phyloP scores from a whole-genome alignment of 2,888 invertebrate genomes.

The Agrochola lychnidis region DNA sequence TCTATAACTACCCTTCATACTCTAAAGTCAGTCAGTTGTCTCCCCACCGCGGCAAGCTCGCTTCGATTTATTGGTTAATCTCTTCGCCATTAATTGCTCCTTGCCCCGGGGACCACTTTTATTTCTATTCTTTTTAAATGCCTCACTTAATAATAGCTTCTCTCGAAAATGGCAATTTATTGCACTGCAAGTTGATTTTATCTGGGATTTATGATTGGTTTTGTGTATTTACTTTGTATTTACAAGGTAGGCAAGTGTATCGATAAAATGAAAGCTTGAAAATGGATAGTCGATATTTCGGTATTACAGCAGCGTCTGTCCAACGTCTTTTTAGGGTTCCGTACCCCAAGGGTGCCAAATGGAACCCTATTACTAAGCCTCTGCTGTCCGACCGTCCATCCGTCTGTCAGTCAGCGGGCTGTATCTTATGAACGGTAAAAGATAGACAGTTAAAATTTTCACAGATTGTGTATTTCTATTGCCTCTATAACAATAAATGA shows the following conservation, averaged over 20 bases:
- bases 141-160: conserved; percentile 73
- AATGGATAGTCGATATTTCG: neutral
- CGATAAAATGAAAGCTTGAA: conserved; percentile 7
- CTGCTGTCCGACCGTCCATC: no score
- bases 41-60: conserved; percentile 62
- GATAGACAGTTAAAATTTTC: no score
- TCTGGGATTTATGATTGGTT: conserved; percentile 67
- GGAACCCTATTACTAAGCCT: no score
- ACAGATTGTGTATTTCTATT: no score
- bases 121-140: conserved; percentile 75
- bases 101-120: conserved; percentile 66
- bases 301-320: no score
- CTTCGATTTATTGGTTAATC: conserved; percentile 77
- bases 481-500: no score
- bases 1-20: conserved; percentile 27
- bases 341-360: no score
- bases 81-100: conserved; percentile 77
- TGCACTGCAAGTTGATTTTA: conserved; percentile 65
- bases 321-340: no score
- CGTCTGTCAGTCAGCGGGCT: no score
- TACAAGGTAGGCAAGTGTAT: neutral
- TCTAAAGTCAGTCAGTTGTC: conserved; percentile 35
- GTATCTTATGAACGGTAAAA: no score
- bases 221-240: conserved; percentile 47
- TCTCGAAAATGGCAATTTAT: conserved; percentile 74